phyloP scores from a whole-genome alignment of 2,113 vertebrate species.

The Setophaga petechia region DNA sequence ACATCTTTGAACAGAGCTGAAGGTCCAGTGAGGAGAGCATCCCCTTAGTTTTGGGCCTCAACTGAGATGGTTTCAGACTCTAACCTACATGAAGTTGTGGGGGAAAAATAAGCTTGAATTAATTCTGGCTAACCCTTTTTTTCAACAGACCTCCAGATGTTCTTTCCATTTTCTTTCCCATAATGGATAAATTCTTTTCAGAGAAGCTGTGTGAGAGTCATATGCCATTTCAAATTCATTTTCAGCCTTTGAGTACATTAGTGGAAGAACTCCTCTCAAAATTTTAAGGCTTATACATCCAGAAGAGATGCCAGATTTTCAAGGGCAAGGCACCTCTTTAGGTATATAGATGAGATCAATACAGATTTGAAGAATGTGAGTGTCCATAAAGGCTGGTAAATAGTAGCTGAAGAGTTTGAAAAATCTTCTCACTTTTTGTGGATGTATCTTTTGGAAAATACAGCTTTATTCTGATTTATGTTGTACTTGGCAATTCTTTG shows the following conservation, averaged over 20 bases:
- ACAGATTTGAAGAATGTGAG: background rate
- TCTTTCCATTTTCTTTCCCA: background rate
- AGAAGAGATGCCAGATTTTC: slow-evolving; percentile 1
- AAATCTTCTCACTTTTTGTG: background rate
- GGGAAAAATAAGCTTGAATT: background rate
- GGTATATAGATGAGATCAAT: background rate
- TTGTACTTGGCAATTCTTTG: background rate
- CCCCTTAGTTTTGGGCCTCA: background rate
- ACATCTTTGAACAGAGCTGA: background rate
- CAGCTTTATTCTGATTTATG: background rate
- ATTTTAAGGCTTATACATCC: background rate
- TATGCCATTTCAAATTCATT: background rate
- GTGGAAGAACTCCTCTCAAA: background rate
- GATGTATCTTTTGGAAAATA: background rate
- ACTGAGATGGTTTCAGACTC: background rate
- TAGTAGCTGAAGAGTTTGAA: background rate
- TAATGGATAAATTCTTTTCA: slow-evolving; percentile 4
- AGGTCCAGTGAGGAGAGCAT: background rate
- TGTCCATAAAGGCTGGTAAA: background rate
- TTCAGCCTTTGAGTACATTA: background rate
- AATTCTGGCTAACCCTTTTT: background rate
- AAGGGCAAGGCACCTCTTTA: background rate
- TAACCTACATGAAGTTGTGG: background rate
- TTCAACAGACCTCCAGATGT: background rate
- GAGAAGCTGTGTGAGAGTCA: background rate